Base-by-base conservation (phyloP, 2,888 invertebrate genomes). In the Acanthosoma haemorrhoidale region DNA sequence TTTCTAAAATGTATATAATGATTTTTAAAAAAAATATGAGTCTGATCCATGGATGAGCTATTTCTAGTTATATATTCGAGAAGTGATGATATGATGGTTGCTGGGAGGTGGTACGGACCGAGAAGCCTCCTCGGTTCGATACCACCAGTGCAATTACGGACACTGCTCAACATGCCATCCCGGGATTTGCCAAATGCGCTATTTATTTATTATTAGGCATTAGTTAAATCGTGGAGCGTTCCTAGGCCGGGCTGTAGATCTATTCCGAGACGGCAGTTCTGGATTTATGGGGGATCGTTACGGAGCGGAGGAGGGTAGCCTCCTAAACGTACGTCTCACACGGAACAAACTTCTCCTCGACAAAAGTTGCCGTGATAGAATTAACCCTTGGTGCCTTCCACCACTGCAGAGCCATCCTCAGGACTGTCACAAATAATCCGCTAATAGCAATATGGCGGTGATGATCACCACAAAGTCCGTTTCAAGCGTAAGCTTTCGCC, bases 271-370 rank as follows among this genome's bases (percentile, higher is more conserved):
- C 25, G 51, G 51, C 13, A 25, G 25, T n/a, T n/a, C n/a, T 51
- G 25, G 25, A 51, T 51, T 51, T 51, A 51, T 51, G 51, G 51
- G n/a, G 51, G 25, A 51, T 51, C 51, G 51, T 51, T 51, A 51
- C 16, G 51, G 25, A 51, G n/a, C 21, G 25, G 51, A 51, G 51
- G 51, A 25, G 51, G n/a, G n/a, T n/a, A n/a, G n/a, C n/a, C 25
- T 51, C 51, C 51, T 51, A 51, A 51, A 51, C 51, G 51, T 25
- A 25, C 21, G 51, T 13, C 51, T 51, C 51, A 51, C 51, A 51
- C 51, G 51, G 51, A 51, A 51, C 51, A 25, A 25, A 51, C 21
- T 51, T 51, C 51, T 51, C 51, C 25, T 3, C 25, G n/a, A n/a
- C n/a, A 21, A 51, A 51, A 51, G 16, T 51, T 51, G 21, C 51